phyloP scores from a whole-genome alignment of 2,113 vertebrate genomes.

The Plectropomus leopardus region DNA sequence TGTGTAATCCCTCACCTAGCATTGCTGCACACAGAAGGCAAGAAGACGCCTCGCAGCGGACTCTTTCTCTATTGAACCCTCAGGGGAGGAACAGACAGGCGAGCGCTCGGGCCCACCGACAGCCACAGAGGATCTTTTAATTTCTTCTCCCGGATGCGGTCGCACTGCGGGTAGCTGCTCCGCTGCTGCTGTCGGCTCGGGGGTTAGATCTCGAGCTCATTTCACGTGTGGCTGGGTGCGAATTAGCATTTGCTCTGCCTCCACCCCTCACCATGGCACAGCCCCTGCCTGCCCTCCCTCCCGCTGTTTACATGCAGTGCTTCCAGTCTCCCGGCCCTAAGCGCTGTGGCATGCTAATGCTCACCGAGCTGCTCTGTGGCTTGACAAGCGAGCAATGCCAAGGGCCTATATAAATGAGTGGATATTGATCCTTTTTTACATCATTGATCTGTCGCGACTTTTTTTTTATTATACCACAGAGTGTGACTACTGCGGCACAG shows the following conservation, averaged over 20 bases:
- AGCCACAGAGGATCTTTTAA: constrained; percentile 74
- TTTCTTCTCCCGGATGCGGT: constrained; percentile 75
- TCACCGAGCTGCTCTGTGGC: constrained; percentile 49
- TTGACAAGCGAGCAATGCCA: constrained; percentile 50
- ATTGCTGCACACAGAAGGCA: constrained; percentile 56
- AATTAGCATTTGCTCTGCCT: constrained; percentile 84
- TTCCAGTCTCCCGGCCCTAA: constrained; percentile 53
- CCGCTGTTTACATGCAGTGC: constrained; percentile 56
- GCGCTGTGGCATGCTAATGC: constrained; percentile 53
- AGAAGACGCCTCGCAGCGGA: constrained; percentile 52
- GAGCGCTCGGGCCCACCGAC: constrained; percentile 43
- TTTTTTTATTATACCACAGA: constrained; percentile 42
- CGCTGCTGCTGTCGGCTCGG: constrained; percentile 62
- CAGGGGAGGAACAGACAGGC: constrained; percentile 55
- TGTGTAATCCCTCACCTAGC: constrained; percentile 75
- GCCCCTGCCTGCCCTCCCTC: constrained; percentile 41
- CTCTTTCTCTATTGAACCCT: constrained; percentile 53
- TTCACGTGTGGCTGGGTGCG: constrained; percentile 87
- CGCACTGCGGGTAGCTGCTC: constrained; percentile 67
- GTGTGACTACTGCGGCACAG: constrained; percentile 28
- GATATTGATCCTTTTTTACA: constrained; percentile 56
- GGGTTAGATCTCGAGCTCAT: constrained; percentile 83
- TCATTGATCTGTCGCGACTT: constrained; percentile 54
- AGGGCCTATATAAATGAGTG: constrained; percentile 53
- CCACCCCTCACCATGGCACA: constrained; percentile 58